Evolutionary conservation across 2,797 vertebrate species (phyloP), one percentile per base, ranked within the genome.

Genomic region (Molothrus aeneus): DNA sequence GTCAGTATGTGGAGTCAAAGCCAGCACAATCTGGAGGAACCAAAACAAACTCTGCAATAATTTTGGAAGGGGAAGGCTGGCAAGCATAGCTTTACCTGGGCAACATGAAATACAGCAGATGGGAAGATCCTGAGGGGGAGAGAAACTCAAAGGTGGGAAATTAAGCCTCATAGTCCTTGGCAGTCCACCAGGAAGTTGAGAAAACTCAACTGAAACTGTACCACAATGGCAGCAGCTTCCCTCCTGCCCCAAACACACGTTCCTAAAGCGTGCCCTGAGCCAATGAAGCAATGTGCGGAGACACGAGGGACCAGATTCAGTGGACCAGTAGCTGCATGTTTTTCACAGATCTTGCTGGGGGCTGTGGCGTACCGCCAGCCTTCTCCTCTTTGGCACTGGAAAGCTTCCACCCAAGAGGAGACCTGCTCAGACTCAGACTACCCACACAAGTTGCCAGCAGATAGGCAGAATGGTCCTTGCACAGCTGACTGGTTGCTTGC

Each of bases 11-110:
- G 13, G n/a, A 95, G 54, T 74, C 71, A 95, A 87, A 95, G 86
- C 93, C 95, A 95, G 75, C 80, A 93, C 95, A 92, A 65, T 95
- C 90, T 96, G 94, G 94, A 94, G 31, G 69, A 95, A 95, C 51
- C 65, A 96, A 96, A 95, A 92, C 90, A 95, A 95, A 95, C 78
- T 92, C 68, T 69, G 83, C 92, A 80, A 65, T 93, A 84, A 93
- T 95, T 94, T 90, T 93, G 93, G 95, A 96, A 92, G 17, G 10
- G 31, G n/a, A 89, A 88, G 51, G 59, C 40, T 95, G 95, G 95
- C 94, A 97, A 87, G n/a, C 43, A 11, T n/a, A 78, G 40, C 36
- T 94, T 95, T 95, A 96, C 96, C 96, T 96, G 92, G 90, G 61
- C 86, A 95, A 89, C 80, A 89, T 42, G 65, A 94, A 94, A 59